Evolutionary conservation across 2,888 invertebrate genomes (phyloP).

Genomic region (Polietes domitor): DNA sequence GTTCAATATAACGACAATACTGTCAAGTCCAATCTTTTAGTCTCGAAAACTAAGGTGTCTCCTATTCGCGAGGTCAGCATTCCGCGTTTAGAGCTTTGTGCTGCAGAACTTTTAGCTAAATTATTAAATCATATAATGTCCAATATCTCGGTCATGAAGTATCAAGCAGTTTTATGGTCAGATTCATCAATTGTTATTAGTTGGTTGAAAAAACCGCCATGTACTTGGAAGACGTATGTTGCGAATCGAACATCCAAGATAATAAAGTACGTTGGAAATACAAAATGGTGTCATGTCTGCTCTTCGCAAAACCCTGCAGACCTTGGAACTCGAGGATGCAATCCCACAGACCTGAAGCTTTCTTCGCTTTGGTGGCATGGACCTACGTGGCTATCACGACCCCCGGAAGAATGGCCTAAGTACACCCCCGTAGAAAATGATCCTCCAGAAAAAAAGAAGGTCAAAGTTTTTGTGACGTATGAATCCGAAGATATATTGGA

Average conservation of each 20-base stretch:
- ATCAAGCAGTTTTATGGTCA: neutral
- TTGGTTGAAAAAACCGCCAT: neutral
- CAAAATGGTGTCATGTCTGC: no score
- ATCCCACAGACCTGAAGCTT: no score
- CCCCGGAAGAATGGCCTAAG: slow-evolving; percentile 6
- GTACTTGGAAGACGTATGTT: slow-evolving; percentile 38
- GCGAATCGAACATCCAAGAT: no score
- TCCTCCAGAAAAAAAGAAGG: neutral
- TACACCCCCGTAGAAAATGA: neutral
- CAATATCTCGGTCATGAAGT: no score
- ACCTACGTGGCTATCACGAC: slow-evolving; percentile 21
- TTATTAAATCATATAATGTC: neutral
- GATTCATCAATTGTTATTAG: neutral
- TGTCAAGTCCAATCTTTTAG: slow-evolving; percentile 28
- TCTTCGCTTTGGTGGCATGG: slow-evolving; percentile 50
- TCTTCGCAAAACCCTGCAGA: no score
- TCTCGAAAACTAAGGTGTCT: slow-evolving; percentile 57
- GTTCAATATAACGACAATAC: neutral
- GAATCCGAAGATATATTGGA: neutral
- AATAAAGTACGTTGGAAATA: no score
- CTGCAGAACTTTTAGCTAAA: slow-evolving; percentile 52
- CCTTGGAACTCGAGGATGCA: no score
- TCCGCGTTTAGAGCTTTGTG: no score
- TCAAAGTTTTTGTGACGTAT: neutral
- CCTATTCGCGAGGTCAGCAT: slow-evolving; percentile 55